Evolutionary conservation across 2,797 vertebrate genomes (phyloP).

Genomic region (Trichosurus vulpecula): DNA sequence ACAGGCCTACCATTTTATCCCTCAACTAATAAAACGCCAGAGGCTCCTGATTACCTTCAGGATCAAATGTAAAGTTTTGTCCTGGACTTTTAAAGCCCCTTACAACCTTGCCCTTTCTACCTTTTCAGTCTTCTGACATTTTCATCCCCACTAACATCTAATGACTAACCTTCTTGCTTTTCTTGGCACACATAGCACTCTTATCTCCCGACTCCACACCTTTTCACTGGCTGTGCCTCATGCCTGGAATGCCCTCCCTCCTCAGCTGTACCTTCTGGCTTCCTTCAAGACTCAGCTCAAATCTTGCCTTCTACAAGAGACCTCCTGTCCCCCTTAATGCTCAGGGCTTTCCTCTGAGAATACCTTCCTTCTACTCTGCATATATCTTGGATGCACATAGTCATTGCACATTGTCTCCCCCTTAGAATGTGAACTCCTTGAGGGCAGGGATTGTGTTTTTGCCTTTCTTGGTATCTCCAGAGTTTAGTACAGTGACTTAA

Average conservation of each 20-base stretch:
- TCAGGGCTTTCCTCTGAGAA: neutral
- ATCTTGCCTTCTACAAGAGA: neutral
- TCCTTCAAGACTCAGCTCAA: neutral
- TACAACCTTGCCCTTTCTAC: neutral
- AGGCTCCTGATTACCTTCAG: too few species aligned
- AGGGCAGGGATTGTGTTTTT: neutral
- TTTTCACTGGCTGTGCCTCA: neutral
- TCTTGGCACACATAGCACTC: too few species aligned
- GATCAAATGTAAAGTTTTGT: neutral
- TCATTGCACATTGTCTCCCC: neutral
- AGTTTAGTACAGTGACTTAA: neutral
- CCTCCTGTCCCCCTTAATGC: neutral
- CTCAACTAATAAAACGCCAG: neutral
- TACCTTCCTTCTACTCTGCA: neutral
- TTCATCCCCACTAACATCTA: neutral
- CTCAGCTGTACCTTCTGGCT: neutral
- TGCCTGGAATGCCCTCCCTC: neutral
- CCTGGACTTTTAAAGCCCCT: neutral
- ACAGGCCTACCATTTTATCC: neutral
- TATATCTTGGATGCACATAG: neutral
- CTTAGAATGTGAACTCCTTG: neutral
- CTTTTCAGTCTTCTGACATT: neutral
- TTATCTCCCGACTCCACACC: too few species aligned
- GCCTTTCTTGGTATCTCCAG: neutral
- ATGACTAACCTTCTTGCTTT: too few species aligned